Conservation (phyloP, 2,113 vertebrate species). For the Tylochromis polylepis region DNA sequence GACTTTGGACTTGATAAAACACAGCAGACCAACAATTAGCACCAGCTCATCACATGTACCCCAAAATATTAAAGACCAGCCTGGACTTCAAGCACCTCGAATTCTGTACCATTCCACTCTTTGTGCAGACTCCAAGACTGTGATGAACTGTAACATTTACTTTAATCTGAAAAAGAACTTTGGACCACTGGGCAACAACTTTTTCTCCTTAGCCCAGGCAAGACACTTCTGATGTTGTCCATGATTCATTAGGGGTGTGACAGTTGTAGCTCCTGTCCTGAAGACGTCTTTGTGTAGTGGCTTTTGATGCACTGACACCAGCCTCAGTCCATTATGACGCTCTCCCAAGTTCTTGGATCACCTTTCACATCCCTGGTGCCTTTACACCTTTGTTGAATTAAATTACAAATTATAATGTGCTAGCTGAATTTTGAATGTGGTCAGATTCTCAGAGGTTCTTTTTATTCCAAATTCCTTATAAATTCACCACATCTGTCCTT, state of each 20-base stretch:
- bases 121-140: neutral
- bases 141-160: neutral
- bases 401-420: neutral
- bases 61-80: neutral
- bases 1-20: neutral
- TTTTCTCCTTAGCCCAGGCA: neutral
- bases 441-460: neutral
- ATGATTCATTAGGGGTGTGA: neutral
- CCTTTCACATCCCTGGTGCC: accelerated
- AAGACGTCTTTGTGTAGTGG: neutral
- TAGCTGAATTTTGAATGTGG: neutral
- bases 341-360: neutral
- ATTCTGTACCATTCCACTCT: neutral
- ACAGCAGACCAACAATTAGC: neutral
- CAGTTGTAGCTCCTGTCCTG: neutral
- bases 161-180: neutral
- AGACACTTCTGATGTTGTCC: neutral
- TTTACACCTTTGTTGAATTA: neutral
- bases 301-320: neutral
- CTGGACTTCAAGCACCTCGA: neutral
- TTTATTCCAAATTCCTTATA: neutral
- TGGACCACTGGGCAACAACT: neutral
- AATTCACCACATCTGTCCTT: neutral
- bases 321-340: accelerated
- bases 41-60: neutral